These are phyloP conservation scores for Petromus typicus DNA, from an alignment of 2,113 vertebrate genomes.

Conservation along the genomic window DNA sequence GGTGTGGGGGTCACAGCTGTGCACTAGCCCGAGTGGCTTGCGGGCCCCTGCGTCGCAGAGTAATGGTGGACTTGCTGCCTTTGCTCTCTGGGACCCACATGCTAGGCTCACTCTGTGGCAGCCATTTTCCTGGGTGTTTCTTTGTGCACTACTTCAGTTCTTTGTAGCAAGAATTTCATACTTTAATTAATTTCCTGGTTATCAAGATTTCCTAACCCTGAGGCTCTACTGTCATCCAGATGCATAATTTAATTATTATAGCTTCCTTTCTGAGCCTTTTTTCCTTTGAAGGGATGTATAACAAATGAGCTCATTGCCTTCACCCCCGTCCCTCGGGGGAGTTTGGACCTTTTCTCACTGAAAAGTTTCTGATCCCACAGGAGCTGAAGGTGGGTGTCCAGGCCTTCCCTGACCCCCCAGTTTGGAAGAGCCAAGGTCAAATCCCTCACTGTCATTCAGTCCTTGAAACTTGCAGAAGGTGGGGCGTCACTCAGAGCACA, in stretches of 20 bases:
- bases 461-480: background rate
- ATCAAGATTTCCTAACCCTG: conserved; percentile 22
- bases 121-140: background rate
- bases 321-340: background rate
- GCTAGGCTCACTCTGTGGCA: background rate
- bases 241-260: conserved; percentile 62
- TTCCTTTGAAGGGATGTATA: background rate
- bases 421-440: background rate
- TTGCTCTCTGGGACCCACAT: background rate
- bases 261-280: conserved; percentile 39
- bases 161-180: conserved; percentile 1
- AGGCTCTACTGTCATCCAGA: conserved; percentile 50
- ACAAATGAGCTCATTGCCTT: background rate
- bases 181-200: conserved; percentile 61
- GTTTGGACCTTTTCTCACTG: background rate
- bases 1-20: no score
- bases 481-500: background rate
- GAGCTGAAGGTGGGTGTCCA: background rate
- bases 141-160: background rate
- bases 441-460: background rate
- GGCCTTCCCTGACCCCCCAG: fast-evolving
- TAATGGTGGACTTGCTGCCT: background rate
- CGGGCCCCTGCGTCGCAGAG: background rate
- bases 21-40: background rate
- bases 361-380: background rate